phyloP scores from a whole-genome alignment of 2,888 invertebrate genomes.

The Ischnus inquisitorius region DNA sequence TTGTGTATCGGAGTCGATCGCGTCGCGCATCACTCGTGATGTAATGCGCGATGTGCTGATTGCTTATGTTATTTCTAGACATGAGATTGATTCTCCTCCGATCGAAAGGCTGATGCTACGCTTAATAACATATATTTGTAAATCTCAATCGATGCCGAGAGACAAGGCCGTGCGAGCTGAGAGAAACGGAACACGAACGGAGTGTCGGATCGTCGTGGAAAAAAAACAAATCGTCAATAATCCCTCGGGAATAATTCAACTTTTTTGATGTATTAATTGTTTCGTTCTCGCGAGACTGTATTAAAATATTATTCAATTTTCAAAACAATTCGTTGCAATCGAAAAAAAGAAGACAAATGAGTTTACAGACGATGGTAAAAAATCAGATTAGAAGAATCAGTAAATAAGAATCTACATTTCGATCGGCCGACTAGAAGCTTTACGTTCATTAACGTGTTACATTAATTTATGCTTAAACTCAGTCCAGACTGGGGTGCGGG shows the following conservation, averaged over 20 bases:
- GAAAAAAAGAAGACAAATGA: too few relatives aligned
- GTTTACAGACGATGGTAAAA: too few relatives aligned
- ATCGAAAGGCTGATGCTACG: background rate
- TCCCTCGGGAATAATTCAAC: background rate
- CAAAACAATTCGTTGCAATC: too few relatives aligned
- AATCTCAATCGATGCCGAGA: background rate
- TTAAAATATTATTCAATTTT: too few relatives aligned
- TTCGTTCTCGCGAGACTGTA: too few relatives aligned
- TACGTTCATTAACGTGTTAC: conserved; percentile 8
- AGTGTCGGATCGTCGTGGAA: background rate
- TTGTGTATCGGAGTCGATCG: background rate
- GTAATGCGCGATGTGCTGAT: background rate
- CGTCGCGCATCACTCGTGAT: background rate
- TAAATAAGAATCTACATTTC: background rate
- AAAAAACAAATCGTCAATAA: background rate
- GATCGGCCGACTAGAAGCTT: background rate
- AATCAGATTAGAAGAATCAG: too few relatives aligned
- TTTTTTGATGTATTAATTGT: background rate
- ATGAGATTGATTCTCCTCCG: background rate
- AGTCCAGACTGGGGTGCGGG: background rate
- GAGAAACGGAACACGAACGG: background rate
- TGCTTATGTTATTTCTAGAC: background rate
- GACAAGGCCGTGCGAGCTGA: background rate
- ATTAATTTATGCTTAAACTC: background rate
- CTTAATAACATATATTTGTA: background rate